These are phyloP conservation scores for Caenorhabditis tropicalis DNA, from an alignment of 1,140 invertebrate species.

Conservation along the genomic window DNA sequence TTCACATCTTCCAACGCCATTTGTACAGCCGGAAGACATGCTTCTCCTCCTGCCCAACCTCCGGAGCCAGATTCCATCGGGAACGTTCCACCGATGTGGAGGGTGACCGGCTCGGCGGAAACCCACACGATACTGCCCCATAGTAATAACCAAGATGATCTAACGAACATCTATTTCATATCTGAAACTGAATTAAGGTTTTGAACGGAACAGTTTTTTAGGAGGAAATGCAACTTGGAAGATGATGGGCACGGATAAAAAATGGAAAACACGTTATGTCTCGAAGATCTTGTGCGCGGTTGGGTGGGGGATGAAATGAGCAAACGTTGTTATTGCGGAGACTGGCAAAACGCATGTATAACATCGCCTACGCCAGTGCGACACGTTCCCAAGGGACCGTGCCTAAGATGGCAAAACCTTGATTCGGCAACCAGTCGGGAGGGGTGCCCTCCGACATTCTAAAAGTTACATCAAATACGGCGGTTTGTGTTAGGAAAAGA, in stretches of 20 bases:
- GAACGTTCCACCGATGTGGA: constrained; percentile 97
- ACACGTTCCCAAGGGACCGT: constrained; percentile 17
- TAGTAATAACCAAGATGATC: constrained; percentile 40
- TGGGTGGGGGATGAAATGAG: not conserved
- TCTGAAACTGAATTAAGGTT: not conserved
- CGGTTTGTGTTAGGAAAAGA: not conserved
- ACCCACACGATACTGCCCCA: constrained; percentile 24
- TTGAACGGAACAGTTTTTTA: not conserved
- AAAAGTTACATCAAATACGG: constrained; percentile 30
- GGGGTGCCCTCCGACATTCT: not conserved
- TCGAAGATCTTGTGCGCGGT: not conserved
- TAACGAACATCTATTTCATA: constrained; percentile 45
- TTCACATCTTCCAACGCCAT: constrained; percentile 96
- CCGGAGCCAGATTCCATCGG: constrained; percentile 94
- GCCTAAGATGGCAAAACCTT: constrained; percentile 38
- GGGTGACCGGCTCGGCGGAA: constrained; percentile 44
- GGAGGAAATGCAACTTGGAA: not conserved
- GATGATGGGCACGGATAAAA: not conserved
- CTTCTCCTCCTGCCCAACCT: constrained; percentile 76
- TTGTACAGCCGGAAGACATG: constrained; percentile 82
- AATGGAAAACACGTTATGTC: not conserved
- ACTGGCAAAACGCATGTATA: constrained; percentile 39
- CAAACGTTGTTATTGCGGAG: constrained; percentile 36
- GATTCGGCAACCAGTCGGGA: constrained; percentile 15
- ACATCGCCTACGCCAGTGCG: constrained; percentile 25